phyloP scores from a whole-genome alignment of 35 echinoderm and acorn worm genomes.

The Hemicentrotus pulcherrimus region DNA sequence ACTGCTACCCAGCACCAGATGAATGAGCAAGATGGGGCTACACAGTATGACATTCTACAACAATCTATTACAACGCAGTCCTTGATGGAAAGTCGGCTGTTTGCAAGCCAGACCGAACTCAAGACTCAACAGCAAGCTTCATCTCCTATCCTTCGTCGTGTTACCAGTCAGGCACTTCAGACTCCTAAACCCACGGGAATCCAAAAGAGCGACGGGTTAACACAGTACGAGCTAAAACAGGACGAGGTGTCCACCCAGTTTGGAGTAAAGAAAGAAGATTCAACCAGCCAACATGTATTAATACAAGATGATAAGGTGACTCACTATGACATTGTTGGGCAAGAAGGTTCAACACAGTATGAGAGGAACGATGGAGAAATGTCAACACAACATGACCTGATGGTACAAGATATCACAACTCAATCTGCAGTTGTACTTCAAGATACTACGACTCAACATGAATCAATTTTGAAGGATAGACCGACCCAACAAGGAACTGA shows the following conservation, averaged over 20 bases:
- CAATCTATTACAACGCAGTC: background rate
- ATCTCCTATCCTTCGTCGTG: constrained; percentile 8
- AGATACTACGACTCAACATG: background rate
- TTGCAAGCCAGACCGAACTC: background rate
- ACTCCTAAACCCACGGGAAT: background rate
- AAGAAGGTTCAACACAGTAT: background rate
- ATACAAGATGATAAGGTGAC: background rate
- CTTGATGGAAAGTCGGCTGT: background rate
- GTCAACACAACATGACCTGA: no score
- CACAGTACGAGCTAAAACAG: background rate
- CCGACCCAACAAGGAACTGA: background rate
- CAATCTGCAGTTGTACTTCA: no score
- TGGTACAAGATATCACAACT: no score
- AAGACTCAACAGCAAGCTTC: background rate
- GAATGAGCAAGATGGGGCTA: background rate
- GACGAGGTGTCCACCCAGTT: background rate
- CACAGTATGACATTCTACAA: background rate
- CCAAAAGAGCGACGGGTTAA: background rate
- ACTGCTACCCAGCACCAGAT: background rate
- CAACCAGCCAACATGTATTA: background rate
- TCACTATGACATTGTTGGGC: background rate
- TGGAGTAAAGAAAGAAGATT: background rate
- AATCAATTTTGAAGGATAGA: background rate
- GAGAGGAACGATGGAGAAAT: no score
- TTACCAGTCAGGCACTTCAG: background rate